Conservation (phyloP, 2,797 vertebrate species). For the Chelon labrosus region DNA sequence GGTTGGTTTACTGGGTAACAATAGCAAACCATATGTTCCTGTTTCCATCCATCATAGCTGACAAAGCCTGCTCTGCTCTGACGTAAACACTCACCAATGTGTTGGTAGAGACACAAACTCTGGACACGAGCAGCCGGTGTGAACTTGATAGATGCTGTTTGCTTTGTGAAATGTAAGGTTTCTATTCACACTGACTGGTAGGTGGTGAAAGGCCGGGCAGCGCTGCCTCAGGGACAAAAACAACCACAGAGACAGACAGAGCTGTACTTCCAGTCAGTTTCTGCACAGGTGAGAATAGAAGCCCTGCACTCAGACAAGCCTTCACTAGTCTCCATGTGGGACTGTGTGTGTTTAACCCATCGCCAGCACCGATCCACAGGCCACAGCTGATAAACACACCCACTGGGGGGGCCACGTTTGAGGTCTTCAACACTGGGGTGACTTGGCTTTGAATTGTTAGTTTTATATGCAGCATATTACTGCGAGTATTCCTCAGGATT, state of each 20-base stretch:
- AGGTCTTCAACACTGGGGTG: no score
- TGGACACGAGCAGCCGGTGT: constrained; percentile 30
- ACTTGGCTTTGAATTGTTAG: no score
- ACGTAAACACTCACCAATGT: not conserved
- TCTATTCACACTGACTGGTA: constrained; percentile 49
- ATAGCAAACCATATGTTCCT: constrained; percentile 57
- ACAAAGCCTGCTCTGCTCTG: constrained; percentile 15
- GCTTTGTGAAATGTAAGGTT: constrained; percentile 37
- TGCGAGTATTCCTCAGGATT: no score
- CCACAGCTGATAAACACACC: constrained; percentile 1
- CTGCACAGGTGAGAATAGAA: constrained; percentile 14
- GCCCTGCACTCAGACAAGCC: constrained; percentile 21
- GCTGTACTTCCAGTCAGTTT: constrained; percentile 16
- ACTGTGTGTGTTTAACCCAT: not conserved
- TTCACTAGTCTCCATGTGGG: constrained; percentile 11
- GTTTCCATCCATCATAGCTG: constrained; percentile 59
- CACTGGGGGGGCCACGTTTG: no score
- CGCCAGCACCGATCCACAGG: not conserved
- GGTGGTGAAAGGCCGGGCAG: constrained; percentile 44
- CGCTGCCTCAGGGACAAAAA: constrained; percentile 26
- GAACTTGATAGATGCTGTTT: constrained; percentile 48
- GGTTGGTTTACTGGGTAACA: constrained; percentile 40
- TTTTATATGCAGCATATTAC: no score
- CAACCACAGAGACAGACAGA: constrained; percentile 7
- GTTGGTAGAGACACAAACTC: no score